These are phyloP conservation scores for Octopus sinensis DNA, from an alignment of 1,140 invertebrate species.

Conservation along the genomic window DNA sequence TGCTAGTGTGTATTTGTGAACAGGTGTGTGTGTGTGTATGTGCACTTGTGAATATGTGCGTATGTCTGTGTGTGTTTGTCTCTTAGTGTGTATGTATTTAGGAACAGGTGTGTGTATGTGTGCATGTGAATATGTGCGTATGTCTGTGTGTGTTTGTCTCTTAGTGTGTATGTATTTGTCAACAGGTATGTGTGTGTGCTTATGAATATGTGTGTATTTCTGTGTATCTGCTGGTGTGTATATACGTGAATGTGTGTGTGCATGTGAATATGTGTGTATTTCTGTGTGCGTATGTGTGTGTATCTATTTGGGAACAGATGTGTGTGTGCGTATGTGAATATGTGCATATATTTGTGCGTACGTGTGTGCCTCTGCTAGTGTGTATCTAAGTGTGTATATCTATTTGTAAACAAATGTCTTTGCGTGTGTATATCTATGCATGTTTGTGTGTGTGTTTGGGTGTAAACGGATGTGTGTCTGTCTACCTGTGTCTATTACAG, in stretches of 20 bases:
- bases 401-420: neutral
- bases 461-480: too few relatives aligned
- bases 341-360: neutral
- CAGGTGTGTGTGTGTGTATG: too few relatives aligned
- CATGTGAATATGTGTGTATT: neutral
- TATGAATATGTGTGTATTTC: neutral
- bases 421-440: too few relatives aligned
- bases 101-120: neutral
- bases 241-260: neutral
- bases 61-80: neutral
- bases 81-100: neutral
- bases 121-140: neutral
- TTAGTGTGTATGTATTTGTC: neutral
- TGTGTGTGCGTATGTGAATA: neutral
- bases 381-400: neutral
- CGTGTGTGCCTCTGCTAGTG: neutral
- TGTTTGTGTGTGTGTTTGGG: too few relatives aligned
- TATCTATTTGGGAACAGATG: neutral
- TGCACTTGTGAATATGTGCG: neutral
- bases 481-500: too few relatives aligned
- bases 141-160: neutral
- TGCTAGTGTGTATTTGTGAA: too few relatives aligned
- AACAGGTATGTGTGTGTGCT: neutral
- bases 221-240: neutral
- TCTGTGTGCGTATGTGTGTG: neutral